A percentile compares a stretch with the other conserved stretches of the same genome.
phyloP scores from a whole-genome alignment of 2,888 invertebrate species.

The Trisateles emortualis region DNA sequence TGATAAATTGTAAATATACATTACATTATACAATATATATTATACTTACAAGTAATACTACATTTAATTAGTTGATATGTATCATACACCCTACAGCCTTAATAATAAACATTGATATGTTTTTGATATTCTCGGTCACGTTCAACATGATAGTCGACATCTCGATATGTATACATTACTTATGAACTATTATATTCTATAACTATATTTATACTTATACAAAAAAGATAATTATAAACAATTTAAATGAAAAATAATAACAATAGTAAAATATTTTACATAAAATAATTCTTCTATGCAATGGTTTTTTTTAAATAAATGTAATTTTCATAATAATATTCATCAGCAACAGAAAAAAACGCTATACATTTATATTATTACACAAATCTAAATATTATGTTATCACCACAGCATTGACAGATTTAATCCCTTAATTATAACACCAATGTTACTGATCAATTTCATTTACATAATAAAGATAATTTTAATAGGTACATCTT shows the following conservation, averaged over 20 bases:
- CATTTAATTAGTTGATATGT: conserved; percentile 11
- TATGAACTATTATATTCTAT: conserved; percentile 28
- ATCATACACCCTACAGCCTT: conserved; percentile 12
- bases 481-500: neutral
- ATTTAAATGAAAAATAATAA: neutral
- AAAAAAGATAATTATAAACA: neutral
- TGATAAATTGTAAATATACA: neutral
- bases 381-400: conserved; percentile 66
- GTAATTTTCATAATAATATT: neutral
- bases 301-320: no score
- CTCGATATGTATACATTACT: conserved; percentile 74
- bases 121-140: conserved; percentile 84
- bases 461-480: neutral
- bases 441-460: conserved; percentile 1
- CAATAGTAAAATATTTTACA: neutral
- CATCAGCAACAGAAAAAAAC: neutral
- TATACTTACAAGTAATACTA: no score
- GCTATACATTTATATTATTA: conserved; percentile 30
- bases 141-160: conserved; percentile 65
- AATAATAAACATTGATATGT: conserved; percentile 76
- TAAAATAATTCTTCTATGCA: neutral
- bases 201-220: neutral
- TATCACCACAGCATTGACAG: conserved; percentile 77
- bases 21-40: no score
- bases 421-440: conserved; percentile 30